Conservation (phyloP, 2,797 vertebrate genomes). For the Pangasius mekongensis region DNA sequence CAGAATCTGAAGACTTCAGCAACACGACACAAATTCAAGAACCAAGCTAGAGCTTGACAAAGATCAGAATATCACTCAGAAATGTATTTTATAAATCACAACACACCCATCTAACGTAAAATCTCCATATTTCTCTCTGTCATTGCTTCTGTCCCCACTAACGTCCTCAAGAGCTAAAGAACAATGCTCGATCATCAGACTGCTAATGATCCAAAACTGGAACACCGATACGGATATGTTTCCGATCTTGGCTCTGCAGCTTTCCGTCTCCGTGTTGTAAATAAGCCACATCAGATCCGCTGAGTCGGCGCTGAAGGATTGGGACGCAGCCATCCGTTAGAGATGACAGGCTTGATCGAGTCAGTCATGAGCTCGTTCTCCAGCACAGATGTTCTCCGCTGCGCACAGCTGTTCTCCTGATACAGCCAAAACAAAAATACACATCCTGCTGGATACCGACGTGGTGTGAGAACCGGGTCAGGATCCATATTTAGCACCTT, state of each 20-base stretch:
- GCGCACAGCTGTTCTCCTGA: conserved; percentile 44
- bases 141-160: background rate
- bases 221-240: background rate
- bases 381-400: conserved; percentile 42
- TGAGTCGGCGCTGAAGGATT: conserved; percentile 1
- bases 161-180: background rate
- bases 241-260: background rate
- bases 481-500: background rate
- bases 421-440: conserved; percentile 14
- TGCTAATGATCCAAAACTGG: background rate
- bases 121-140: background rate
- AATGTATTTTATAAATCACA: background rate
- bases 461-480: background rate
- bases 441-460: background rate
- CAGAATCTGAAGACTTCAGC: background rate
- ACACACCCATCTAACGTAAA: background rate
- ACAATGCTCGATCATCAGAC: background rate
- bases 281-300: conserved; percentile 1
- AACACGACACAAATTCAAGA: background rate
- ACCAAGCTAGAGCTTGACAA: background rate
- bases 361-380: conserved; percentile 33
- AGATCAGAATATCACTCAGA: background rate
- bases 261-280: background rate
- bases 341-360: conserved; percentile 37
- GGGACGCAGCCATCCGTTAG: conserved; percentile 14